phyloP scores from a whole-genome alignment of 2,797 vertebrate genomes.

The Todus mexicanus region DNA sequence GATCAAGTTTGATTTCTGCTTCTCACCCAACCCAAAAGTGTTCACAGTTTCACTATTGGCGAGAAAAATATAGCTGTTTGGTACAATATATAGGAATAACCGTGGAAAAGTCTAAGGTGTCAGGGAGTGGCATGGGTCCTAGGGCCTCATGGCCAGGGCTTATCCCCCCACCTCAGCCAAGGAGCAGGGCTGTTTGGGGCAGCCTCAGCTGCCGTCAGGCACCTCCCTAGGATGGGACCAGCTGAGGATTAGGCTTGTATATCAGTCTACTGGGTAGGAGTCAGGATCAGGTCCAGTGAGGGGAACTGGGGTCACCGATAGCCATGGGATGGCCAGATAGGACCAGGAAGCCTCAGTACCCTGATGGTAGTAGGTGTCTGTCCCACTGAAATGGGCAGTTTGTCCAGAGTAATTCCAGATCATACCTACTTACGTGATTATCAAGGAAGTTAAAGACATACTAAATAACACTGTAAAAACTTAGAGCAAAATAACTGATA shows the following conservation, averaged over 20 bases:
- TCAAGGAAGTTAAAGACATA: background rate
- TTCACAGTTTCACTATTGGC: accelerated
- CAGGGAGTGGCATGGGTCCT: background rate
- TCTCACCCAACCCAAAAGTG: background rate
- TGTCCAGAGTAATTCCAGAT: background rate
- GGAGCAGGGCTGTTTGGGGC: background rate
- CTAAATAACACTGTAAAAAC: background rate
- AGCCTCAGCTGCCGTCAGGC: background rate
- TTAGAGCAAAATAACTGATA: background rate
- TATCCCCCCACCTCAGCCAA: no score
- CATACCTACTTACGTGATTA: background rate
- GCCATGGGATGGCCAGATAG: background rate
- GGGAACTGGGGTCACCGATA: background rate
- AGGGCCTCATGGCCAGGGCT: background rate
- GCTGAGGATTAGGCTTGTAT: background rate
- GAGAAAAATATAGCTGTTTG: background rate
- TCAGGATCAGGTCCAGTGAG: background rate
- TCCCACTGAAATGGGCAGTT: background rate
- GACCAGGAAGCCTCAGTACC: background rate
- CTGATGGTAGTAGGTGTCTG: background rate
- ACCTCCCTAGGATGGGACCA: background rate
- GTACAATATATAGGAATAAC: background rate
- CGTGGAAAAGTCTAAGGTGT: background rate
- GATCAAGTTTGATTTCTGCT: background rate
- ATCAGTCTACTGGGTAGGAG: background rate